Conservation (phyloP, 2,888 invertebrate genomes). For the Neuroscelio doddi region DNA sequence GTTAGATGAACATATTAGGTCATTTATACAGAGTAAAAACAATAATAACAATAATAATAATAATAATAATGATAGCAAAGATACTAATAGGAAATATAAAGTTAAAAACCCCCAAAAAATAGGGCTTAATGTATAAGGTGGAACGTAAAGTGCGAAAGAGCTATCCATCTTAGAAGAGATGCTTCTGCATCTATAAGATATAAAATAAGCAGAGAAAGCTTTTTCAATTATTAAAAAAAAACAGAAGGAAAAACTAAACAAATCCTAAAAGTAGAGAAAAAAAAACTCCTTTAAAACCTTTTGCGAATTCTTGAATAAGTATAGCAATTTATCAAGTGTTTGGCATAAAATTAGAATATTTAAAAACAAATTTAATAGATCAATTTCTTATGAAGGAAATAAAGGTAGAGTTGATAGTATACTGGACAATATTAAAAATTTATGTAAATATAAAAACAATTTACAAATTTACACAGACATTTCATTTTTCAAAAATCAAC, state of each 20-base stretch:
- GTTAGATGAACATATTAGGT: neutral
- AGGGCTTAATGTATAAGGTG: slow-evolving; percentile 28
- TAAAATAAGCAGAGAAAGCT: slow-evolving; percentile 9
- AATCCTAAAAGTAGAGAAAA: slow-evolving; percentile 20
- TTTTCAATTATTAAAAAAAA: slow-evolving; percentile 24
- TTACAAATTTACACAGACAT: too few relatives aligned
- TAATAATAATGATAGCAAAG: too few relatives aligned
- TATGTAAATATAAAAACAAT: neutral
- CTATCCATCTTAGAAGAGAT: slow-evolving; percentile 15
- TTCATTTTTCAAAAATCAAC: slow-evolving; percentile 1
- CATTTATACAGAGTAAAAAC: neutral
- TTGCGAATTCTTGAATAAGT: slow-evolving; percentile 15
- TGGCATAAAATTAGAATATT: slow-evolving; percentile 30
- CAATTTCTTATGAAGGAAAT: slow-evolving; percentile 4
- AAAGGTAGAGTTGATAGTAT: slow-evolving; percentile 8
- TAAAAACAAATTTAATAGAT: slow-evolving; percentile 8
- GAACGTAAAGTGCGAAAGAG: slow-evolving; percentile 31
- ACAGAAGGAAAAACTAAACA: slow-evolving; percentile 11
- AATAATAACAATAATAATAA: neutral
- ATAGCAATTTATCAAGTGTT: slow-evolving; percentile 1
- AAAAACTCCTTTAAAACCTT: slow-evolving; percentile 11
- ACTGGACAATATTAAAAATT: slow-evolving; percentile 1
- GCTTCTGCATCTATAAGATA: slow-evolving; percentile 22
- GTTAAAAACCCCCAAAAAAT: neutral
- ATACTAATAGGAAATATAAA: neutral